phyloP scores from a whole-genome alignment of 2,113 vertebrate species.

The Otolemur garnettii region DNA sequence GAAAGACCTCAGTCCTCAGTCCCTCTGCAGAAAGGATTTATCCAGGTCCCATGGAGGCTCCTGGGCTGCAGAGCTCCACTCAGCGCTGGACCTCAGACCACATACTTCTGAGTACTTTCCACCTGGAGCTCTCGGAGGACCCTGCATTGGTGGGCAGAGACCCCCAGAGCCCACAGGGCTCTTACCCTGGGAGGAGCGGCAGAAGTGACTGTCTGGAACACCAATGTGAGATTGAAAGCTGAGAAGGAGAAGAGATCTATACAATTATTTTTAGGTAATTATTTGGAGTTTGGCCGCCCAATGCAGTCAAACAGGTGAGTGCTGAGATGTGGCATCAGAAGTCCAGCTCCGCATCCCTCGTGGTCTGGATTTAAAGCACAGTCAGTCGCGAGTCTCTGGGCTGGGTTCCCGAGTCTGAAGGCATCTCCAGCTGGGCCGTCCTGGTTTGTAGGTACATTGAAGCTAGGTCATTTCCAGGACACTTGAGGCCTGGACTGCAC shows the following conservation, averaged over 20 bases:
- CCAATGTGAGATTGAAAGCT: neutral
- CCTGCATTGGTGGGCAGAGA: no score
- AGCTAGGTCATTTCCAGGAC: conserved; percentile 69
- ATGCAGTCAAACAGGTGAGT: neutral
- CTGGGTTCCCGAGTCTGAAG: no score
- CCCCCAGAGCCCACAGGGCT: no score
- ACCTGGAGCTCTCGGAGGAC: no score
- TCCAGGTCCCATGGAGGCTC: no score
- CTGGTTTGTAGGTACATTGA: conserved; percentile 14
- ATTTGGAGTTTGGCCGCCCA: no score
- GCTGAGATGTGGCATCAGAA: neutral
- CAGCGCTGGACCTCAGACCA: no score
- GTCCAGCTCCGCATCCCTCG: neutral
- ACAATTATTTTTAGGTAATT: neutral
- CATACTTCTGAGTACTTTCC: no score
- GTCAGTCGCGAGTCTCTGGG: neutral
- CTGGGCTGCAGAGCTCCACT: no score
- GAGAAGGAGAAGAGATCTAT: neutral
- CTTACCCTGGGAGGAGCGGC: no score
- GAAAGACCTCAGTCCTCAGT: neutral
- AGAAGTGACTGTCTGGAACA: no score
- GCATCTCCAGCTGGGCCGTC: neutral
- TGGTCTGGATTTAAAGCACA: neutral
- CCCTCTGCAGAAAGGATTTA: no score
- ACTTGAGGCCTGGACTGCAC: conserved; percentile 48